These are phyloP conservation scores for Elgaria multicarinata DNA, from an alignment of 2,113 vertebrate species.

Conservation along the genomic window DNA sequence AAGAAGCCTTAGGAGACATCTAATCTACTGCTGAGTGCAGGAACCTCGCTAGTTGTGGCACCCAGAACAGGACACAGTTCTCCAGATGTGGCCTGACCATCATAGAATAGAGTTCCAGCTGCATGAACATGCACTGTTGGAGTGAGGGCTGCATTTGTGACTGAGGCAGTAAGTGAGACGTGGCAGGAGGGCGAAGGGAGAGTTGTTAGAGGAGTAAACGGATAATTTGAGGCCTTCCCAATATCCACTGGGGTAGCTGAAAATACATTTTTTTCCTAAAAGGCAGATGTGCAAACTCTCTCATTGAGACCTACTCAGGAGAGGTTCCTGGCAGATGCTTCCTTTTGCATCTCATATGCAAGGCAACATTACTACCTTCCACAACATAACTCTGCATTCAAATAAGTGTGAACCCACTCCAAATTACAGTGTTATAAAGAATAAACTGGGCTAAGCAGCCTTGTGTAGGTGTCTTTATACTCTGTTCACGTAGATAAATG, in stretches of 20 bases:
- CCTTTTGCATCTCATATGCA: neutral
- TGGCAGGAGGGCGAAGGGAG: neutral
- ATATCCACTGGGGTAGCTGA: neutral
- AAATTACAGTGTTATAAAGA: neutral
- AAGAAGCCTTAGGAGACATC: neutral
- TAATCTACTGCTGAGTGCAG: neutral
- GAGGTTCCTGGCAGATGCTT: neutral
- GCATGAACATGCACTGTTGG: neutral
- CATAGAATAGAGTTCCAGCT: neutral
- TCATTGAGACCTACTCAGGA: neutral
- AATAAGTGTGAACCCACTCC: neutral
- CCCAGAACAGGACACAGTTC: no score
- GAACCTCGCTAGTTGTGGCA: neutral
- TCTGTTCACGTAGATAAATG: neutral
- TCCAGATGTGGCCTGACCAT: no score
- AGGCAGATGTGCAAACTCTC: neutral
- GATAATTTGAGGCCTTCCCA: neutral
- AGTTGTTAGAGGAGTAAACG: neutral
- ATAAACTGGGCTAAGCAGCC: neutral
- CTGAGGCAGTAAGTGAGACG: neutral
- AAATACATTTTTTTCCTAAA: neutral
- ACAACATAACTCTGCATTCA: no score
- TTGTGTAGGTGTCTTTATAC: neutral
- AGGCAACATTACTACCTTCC: neutral
- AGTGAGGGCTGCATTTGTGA: neutral